Percentiles rank a stretch among this genome's conserved stretches.
These are phyloP conservation scores for rabbit (Oryctolagus cuniculus) DNA, from an alignment of 2,113 vertebrate species.

Conservation along the genomic window DNA sequence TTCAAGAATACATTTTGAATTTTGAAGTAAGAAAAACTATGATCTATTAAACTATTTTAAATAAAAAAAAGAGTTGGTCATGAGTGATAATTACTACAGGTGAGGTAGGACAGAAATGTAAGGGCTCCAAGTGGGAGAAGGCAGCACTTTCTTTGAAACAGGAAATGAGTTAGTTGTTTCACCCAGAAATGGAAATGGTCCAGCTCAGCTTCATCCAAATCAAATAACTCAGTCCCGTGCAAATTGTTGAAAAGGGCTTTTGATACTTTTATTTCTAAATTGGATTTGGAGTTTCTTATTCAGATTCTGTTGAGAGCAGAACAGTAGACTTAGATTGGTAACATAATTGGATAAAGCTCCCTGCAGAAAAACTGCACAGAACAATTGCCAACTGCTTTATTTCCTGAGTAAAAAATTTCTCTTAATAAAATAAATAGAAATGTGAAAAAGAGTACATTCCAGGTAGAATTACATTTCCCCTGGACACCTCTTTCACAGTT, in stretches of 20 bases:
- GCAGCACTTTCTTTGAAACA: conserved; percentile 14
- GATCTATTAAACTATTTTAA: conserved; percentile 48
- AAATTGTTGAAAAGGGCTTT: conserved; percentile 50
- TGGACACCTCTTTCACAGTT: neutral
- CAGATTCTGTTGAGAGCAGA: neutral
- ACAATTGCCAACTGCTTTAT: neutral
- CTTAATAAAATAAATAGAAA: conserved; percentile 57
- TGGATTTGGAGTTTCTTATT: conserved; percentile 48
- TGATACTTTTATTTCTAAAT: conserved; percentile 62
- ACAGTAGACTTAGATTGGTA: neutral
- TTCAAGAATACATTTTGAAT: conserved; percentile 14
- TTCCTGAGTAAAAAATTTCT: conserved; percentile 16
- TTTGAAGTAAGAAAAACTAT: conserved; percentile 5
- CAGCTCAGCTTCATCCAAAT: conserved; percentile 47
- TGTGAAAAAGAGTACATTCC: neutral
- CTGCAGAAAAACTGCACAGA: conserved; percentile 4
- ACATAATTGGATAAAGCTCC: neutral
- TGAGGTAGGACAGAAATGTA: neutral
- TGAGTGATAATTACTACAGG: neutral
- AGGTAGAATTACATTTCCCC: neutral
- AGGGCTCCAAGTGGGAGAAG: neutral
- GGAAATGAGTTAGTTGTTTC: conserved; percentile 50
- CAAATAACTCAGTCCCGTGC: neutral
- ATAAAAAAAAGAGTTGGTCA: neutral
- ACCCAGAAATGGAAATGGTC: conserved; percentile 20